Base-by-base conservation (phyloP, 2,797 vertebrate species). In the Pyrocephalus nanus region DNA sequence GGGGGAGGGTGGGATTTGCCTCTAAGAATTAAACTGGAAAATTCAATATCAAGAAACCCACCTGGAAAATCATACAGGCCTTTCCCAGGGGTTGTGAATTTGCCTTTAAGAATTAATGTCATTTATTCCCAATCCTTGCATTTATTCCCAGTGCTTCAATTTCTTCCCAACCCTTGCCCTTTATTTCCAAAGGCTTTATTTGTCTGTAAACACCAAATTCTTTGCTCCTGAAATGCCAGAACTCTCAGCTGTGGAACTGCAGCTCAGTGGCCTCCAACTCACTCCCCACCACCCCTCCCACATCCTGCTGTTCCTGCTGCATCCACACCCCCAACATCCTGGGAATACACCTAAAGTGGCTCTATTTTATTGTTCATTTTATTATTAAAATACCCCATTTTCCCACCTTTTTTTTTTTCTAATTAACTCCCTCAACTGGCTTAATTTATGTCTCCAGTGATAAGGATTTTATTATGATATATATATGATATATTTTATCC, bases 331-430 rank as follows among this genome's bases (percentile, higher is more conserved):
- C 8, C 6, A 1, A 11, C 11, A 54, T 22, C 38, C 15, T 4
- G 4, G 42, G 61, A 64, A 45, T 32, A 17, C 40, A 43, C 30
- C 40, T 42, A 45, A n/a, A n/a, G 61, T 32, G 42, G 62, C 5
- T 14, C 11, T 50, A 26, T 34, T 47, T 53, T 30, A 51, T 51
- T 30, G 50, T 29, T 17, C 27, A 51, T 51, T 51, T 51, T 51
- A 18, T 30, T 18, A 51, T 18, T 51, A 18, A 51, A 51, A 74
- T 15, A 74, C 42, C 54, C 17, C 1, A 21, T 51, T 29, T 16
- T 5, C 3, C 1, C 5, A 0, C 12, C 4, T 8, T 9, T 13
- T 42, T 40, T n/a, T 47, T 36, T 34, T 40, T 32, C 5, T 2
- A 64, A 66, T 67, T 47, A 67, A 61, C 6, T 7, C 7, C 7